Evolutionary conservation across 2,888 invertebrate species (phyloP).

Genomic region (Monoplex corrugatus): DNA sequence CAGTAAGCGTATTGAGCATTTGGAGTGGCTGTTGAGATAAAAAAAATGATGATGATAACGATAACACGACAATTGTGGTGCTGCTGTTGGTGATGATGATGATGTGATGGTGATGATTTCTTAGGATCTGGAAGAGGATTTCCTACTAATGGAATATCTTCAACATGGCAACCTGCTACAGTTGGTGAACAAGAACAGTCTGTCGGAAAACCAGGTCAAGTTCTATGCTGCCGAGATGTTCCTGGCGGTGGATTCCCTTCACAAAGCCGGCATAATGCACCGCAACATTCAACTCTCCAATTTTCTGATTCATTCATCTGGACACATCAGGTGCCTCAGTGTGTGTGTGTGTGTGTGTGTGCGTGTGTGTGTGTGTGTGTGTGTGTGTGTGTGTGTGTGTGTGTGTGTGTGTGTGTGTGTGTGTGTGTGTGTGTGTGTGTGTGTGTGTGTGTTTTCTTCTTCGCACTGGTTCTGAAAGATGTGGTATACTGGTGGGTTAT

Average conservation of each 20-base stretch:
- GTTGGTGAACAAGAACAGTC: not conserved
- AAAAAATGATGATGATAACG: too few relatives aligned
- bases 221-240: conserved; percentile 47
- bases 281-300: conserved; percentile 41
- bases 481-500: too few relatives aligned
- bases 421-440: not conserved
- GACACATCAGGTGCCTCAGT: conserved; percentile 14
- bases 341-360: not conserved
- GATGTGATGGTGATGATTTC: too few relatives aligned
- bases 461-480: too few relatives aligned
- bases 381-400: not conserved
- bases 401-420: not conserved
- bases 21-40: too few relatives aligned
- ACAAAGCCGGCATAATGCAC: conserved; percentile 41
- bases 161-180: conserved; percentile 10
- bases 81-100: too few relatives aligned
- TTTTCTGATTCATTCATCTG: conserved; percentile 21
- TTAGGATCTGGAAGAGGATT: conserved; percentile 38
- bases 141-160: conserved; percentile 32
- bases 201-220: conserved; percentile 37
- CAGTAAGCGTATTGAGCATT: too few relatives aligned
- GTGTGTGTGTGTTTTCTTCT: not conserved
- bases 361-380: not conserved
- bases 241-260: conserved; percentile 23
- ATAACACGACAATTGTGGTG: too few relatives aligned